These are phyloP conservation scores for Catharus bicknelli DNA, from an alignment of 2,113 vertebrate genomes.

Conservation along the genomic window DNA sequence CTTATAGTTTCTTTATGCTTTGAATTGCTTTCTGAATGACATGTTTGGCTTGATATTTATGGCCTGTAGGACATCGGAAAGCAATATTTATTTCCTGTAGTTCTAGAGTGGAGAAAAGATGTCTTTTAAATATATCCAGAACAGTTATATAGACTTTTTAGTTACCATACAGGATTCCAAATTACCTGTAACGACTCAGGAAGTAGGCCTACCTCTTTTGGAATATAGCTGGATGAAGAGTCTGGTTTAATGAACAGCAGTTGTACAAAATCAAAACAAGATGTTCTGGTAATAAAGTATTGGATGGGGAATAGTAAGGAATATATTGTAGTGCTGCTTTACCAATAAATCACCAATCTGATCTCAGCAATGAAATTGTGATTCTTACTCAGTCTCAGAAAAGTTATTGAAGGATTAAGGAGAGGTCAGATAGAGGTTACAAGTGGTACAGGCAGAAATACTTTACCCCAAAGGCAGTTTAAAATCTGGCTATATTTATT, in stretches of 20 bases:
- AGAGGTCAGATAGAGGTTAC: background rate
- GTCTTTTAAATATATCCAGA: background rate
- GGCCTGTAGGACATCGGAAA: background rate
- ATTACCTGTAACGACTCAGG: background rate
- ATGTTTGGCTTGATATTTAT: background rate
- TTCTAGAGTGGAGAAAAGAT: background rate
- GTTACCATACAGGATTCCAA: background rate
- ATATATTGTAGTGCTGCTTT: background rate
- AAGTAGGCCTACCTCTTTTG: background rate
- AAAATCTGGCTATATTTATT: background rate
- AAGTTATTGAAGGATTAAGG: background rate
- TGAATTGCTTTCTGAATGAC: background rate
- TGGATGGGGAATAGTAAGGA: background rate
- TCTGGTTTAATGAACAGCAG: background rate
- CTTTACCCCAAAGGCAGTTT: background rate
- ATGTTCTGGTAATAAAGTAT: background rate
- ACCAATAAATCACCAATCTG: background rate
- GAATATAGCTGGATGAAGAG: background rate
- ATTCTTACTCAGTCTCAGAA: background rate
- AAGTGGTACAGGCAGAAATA: background rate
- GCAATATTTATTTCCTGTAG: background rate
- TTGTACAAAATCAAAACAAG: conserved; percentile 21
- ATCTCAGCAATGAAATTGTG: background rate
- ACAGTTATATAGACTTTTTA: background rate
- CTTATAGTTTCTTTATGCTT: background rate